Percentiles rank a stretch among this genome's conserved stretches.
phyloP scores from a whole-genome alignment of 2,113 vertebrate species.

The Hylia prasina region DNA sequence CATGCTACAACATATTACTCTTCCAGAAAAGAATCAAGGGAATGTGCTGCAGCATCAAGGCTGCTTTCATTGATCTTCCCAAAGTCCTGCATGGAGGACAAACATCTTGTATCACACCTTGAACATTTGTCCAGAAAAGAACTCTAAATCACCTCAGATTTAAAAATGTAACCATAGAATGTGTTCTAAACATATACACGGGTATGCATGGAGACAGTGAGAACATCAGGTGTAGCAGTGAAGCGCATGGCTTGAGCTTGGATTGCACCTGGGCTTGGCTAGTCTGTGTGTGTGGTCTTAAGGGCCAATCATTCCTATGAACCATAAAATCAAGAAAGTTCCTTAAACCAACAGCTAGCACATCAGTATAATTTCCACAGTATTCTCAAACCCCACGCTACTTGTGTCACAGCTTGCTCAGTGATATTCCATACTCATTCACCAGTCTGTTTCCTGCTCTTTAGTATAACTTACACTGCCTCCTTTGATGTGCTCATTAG shows the following conservation, averaged over 20 bases:
- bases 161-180: not conserved
- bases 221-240: not conserved
- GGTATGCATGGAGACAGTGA: too few relatives aligned
- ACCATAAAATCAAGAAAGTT: not conserved
- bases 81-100: not conserved
- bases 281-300: not conserved
- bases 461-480: not conserved
- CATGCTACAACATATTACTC: not conserved
- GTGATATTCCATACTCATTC: not conserved
- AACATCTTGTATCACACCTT: not conserved
- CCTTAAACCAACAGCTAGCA: not conserved
- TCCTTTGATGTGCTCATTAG: not conserved
- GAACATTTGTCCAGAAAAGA: not conserved
- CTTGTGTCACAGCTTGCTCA: not conserved
- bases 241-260: not conserved
- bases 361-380: not conserved
- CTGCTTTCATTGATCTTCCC: not conserved
- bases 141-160: not conserved
- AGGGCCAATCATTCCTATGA: not conserved
- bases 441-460: not conserved
- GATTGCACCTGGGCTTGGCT: not conserved
- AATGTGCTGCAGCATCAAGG: not conserved
- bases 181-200: not conserved
- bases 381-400: rapidly evolving
- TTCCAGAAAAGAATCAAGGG: not conserved